These are phyloP conservation scores for Prolemur simus DNA, from an alignment of 2,113 vertebrate genomes.

Conservation along the genomic window DNA sequence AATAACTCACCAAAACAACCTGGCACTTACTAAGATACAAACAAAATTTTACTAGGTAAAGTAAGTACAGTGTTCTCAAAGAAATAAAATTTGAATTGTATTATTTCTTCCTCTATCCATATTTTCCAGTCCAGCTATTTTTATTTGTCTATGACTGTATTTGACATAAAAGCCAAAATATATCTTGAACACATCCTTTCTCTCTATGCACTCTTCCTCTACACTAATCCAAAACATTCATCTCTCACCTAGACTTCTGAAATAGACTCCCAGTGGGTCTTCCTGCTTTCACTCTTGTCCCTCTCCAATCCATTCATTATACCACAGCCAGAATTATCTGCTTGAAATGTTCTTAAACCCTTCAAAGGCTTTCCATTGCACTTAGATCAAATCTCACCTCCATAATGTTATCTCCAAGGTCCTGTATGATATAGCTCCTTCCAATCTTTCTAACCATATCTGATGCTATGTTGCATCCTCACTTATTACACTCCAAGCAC, in stretches of 20 bases:
- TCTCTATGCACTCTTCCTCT: background rate
- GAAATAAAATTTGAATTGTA: slow-evolving; percentile 19
- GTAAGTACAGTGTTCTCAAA: slow-evolving; percentile 13
- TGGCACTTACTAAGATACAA: slow-evolving; percentile 41
- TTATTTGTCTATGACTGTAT: slow-evolving; percentile 16
- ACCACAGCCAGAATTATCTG: slow-evolving; percentile 12
- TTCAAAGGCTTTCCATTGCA: slow-evolving; percentile 13
- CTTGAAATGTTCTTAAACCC: background rate
- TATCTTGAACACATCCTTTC: background rate
- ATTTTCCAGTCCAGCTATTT: slow-evolving; percentile 34
- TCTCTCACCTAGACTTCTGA: slow-evolving; percentile 46
- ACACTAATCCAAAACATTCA: background rate
- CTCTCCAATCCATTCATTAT: background rate
- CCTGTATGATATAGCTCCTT: background rate
- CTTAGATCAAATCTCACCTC: slow-evolving; percentile 36
- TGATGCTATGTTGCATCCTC: background rate
- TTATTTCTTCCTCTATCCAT: slow-evolving; percentile 20
- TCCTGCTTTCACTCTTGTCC: background rate
- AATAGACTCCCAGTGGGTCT: background rate
- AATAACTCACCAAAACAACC: slow-evolving; percentile 50
- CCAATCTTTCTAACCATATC: background rate
- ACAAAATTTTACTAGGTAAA: slow-evolving; percentile 53
- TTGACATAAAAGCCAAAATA: slow-evolving; percentile 10
- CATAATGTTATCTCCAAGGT: background rate
- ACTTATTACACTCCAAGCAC: background rate